Evolutionary conservation across 2,797 vertebrate genomes (phyloP).

Genomic region (Poeciliopsis gracilis): DNA sequence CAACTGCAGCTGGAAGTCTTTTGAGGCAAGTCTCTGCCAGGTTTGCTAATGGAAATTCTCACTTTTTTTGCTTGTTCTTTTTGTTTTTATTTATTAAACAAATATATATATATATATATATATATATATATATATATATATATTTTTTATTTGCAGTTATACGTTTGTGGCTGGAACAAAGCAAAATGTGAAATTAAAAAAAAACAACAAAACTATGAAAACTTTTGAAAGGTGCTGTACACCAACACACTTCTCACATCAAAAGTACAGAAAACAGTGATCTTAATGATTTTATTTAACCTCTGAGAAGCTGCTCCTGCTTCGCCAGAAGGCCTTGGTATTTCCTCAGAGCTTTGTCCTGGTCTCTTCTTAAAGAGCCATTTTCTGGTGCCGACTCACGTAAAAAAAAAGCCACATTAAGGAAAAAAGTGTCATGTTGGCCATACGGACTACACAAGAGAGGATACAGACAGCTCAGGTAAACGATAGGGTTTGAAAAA

Average conservation of each 20-base stretch:
- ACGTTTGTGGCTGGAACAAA: neutral
- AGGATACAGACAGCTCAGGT: neutral
- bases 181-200: neutral
- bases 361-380: slow-evolving; percentile 91
- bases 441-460: neutral
- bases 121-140: too few species aligned
- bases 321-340: slow-evolving; percentile 93
- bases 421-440: slow-evolving; percentile 7
- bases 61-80: neutral
- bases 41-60: neutral
- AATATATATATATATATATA: neutral
- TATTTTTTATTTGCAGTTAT: neutral
- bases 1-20: neutral
- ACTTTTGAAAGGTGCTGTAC: neutral
- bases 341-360: slow-evolving; percentile 94
- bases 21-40: neutral
- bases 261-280: neutral
- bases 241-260: neutral
- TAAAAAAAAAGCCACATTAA: slow-evolving; percentile 59
- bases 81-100: neutral
- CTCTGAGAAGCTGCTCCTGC: slow-evolving; percentile 95
- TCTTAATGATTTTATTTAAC: slow-evolving; percentile 62
- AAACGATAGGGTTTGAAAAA: neutral
- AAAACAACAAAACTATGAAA: neutral
- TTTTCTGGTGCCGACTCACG: slow-evolving; percentile 93